Percentiles rank a stretch among this genome's conserved stretches.
Conservation (phyloP, 1,140 invertebrate species). For the Ctenoplectra terminalis region DNA sequence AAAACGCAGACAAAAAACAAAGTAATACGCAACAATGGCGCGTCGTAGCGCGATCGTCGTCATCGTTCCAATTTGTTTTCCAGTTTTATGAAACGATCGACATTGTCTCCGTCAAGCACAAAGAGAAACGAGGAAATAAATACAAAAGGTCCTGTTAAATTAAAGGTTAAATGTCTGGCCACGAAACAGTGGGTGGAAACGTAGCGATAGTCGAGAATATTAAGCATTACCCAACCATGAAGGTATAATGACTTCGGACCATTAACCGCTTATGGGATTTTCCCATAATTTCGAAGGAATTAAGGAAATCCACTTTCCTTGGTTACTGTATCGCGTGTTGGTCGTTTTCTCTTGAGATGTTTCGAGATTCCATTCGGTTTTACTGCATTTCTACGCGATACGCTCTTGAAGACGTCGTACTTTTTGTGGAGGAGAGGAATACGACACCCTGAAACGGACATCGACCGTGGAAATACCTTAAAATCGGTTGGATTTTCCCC, state of each 20-base stretch:
- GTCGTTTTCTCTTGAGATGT: neutral
- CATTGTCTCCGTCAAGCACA: neutral
- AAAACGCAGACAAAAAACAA: neutral
- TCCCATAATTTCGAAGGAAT: neutral
- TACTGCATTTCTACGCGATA: neutral
- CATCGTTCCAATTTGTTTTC: neutral
- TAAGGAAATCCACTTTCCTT: neutral
- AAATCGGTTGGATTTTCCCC: too few relatives aligned
- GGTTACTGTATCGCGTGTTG: too few relatives aligned
- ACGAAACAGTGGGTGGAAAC: too few relatives aligned
- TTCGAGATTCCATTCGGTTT: constrained; percentile 8
- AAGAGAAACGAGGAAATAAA: neutral
- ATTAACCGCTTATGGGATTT: neutral
- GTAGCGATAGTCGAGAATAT: neutral
- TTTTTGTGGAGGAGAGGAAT: neutral
- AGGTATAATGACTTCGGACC: neutral
- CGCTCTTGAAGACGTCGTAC: neutral
- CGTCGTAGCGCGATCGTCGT: neutral
- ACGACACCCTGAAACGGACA: neutral
- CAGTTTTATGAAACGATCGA: neutral
- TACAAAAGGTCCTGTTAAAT: neutral
- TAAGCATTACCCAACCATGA: neutral
- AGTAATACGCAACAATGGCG: neutral
- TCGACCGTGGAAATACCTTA: neutral
- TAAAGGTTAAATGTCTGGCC: too few relatives aligned